Evolutionary conservation across 92 coral and sea anemone genomes (phyloP).

Genomic region (Heliopora coerulea): DNA sequence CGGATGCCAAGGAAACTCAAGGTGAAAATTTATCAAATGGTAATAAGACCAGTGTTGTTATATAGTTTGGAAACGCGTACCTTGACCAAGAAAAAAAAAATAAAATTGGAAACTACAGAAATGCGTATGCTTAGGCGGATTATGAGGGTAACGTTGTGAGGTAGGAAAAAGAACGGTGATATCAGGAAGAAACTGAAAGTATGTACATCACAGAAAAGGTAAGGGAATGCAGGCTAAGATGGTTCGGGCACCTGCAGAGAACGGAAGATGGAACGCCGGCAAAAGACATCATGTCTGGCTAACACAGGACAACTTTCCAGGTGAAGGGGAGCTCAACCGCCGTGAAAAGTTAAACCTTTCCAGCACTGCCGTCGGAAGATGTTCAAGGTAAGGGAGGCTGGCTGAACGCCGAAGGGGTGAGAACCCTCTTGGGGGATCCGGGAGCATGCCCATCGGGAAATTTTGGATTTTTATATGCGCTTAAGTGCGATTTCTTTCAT

Average conservation of each 20-base stretch:
- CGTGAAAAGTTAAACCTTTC: too few relatives aligned
- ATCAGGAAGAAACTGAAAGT: constrained; percentile 20
- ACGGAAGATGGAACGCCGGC: too few relatives aligned
- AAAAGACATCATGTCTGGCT: too few relatives aligned
- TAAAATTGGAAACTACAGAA: not conserved
- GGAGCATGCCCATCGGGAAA: too few relatives aligned
- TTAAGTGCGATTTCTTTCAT: too few relatives aligned
- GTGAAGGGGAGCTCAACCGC: too few relatives aligned
- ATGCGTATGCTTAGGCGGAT: constrained; percentile 29
- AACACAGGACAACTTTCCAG: too few relatives aligned
- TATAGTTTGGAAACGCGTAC: not conserved
- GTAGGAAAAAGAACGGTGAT: not conserved
- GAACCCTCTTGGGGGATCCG: too few relatives aligned
- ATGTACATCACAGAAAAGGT: constrained; percentile 4
- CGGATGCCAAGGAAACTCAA: constrained; percentile 15
- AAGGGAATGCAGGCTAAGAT: constrained; percentile 18
- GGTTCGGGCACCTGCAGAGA: constrained; percentile 25
- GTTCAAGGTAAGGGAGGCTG: too few relatives aligned
- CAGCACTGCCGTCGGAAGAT: too few relatives aligned
- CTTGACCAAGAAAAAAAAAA: not conserved
- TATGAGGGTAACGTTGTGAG: not conserved
- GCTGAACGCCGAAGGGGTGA: too few relatives aligned
- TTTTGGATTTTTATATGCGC: too few relatives aligned
- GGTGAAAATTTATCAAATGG: not conserved
- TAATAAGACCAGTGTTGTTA: constrained; percentile 13